These are phyloP conservation scores for Ecliptopera silaceata DNA, from an alignment of 2,888 invertebrate genomes.

Conservation along the genomic window DNA sequence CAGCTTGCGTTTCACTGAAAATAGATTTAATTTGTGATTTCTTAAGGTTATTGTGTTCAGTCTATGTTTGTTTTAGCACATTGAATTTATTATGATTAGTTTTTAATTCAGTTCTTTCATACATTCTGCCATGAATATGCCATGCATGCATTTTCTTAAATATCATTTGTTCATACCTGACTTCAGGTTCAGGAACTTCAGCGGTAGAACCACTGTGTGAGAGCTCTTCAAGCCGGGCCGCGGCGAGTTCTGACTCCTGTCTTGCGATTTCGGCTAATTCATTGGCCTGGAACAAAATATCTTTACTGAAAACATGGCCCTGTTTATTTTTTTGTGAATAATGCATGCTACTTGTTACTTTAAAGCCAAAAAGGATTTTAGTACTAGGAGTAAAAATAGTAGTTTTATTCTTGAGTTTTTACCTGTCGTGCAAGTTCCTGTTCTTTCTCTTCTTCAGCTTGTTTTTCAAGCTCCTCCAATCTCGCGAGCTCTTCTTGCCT, in stretches of 20 bases:
- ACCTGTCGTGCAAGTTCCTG: constrained; percentile 87
- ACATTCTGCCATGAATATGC: too few species aligned
- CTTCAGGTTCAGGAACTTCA: constrained; percentile 65
- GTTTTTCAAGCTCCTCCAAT: constrained; percentile 83
- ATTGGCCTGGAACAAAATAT: constrained; percentile 76
- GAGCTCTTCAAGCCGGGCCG: constrained; percentile 84
- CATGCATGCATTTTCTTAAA: too few species aligned
- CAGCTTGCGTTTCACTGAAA: constrained; percentile 62
- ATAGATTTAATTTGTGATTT: not conserved
- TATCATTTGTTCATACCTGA: constrained; percentile 36
- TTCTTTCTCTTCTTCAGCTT: constrained; percentile 85
- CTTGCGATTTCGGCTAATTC: constrained; percentile 86
- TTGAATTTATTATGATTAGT: too few species aligned
- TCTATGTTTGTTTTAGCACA: too few species aligned
- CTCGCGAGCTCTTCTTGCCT: constrained; percentile 81
- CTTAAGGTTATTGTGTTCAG: too few species aligned
- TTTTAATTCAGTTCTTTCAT: too few species aligned
- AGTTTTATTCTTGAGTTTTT: constrained; percentile 8
- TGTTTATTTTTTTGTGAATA: not conserved
- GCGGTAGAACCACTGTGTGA: constrained; percentile 68
- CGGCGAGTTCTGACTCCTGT: constrained; percentile 83
- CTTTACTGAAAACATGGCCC: not conserved
- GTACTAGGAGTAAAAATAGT: too few species aligned
- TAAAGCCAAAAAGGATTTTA: too few species aligned
- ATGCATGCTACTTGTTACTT: not conserved